phyloP scores from a whole-genome alignment of 2,797 vertebrate species.

The Aldrovandia affinis region DNA sequence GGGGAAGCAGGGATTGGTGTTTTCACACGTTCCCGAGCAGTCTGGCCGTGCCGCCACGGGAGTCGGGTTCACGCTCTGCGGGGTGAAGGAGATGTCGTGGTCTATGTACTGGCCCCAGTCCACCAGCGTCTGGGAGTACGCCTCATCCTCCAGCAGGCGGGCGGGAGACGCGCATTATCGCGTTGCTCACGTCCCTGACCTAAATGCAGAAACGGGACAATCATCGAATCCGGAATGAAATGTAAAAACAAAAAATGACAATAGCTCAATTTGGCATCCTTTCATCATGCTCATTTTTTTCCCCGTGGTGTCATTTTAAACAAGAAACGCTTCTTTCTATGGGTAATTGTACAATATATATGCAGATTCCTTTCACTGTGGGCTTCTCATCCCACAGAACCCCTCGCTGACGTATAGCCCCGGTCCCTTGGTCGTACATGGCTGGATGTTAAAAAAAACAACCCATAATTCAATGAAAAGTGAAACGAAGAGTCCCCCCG shows the following conservation, averaged over 20 bases:
- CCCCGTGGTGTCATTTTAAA: background rate
- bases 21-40: constrained; percentile 78
- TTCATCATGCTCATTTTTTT: background rate
- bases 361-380: background rate
- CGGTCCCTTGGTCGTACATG: background rate
- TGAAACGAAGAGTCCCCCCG: background rate
- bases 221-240: constrained; percentile 18
- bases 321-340: background rate
- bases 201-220: constrained; percentile 53
- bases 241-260: constrained; percentile 33
- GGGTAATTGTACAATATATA: background rate
- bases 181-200: constrained; percentile 84
- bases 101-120: constrained; percentile 93
- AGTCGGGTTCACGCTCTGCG: constrained; percentile 73
- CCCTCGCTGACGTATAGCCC: too few species aligned
- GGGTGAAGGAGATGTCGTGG: constrained; percentile 90
- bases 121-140: constrained; percentile 83
- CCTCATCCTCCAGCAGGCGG: constrained; percentile 69
- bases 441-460: background rate
- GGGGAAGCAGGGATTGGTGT: constrained; percentile 83
- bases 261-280: constrained; percentile 1
- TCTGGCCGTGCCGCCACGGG: constrained; percentile 56
- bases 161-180: constrained; percentile 75
- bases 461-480: background rate
- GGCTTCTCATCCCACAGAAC: background rate